A percentile compares a stretch with the other conserved stretches of the same genome.
Evolutionary conservation across 2,797 vertebrate genomes (phyloP).

Genomic region (Craterocephalus amniculus): DNA sequence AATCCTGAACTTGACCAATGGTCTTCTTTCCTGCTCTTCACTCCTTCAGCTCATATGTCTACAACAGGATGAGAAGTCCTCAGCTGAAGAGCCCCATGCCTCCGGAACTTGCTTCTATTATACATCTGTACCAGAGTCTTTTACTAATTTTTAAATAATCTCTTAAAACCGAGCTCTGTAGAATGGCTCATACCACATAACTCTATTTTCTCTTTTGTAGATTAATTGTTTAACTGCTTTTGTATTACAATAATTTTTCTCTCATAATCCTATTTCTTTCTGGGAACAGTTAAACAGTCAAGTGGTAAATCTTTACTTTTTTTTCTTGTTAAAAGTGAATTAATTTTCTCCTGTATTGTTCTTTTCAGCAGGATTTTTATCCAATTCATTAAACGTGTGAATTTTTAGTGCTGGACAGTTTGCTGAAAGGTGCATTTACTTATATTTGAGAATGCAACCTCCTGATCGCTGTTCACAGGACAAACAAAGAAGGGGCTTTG

Average conservation of each 20-base stretch:
- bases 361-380: neutral
- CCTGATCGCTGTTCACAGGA: conserved; percentile 33
- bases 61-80: too few species aligned
- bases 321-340: neutral
- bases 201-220: too few species aligned
- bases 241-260: neutral
- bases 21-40: too few species aligned
- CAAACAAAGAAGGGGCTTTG: conserved; percentile 53
- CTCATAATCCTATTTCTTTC: neutral
- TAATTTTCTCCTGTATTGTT: neutral
- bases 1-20: too few species aligned
- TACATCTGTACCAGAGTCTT: too few species aligned
- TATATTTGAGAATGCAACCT: conserved; percentile 40
- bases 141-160: too few species aligned
- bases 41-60: too few species aligned
- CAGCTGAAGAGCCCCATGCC: too few species aligned
- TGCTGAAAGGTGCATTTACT: conserved; percentile 26
- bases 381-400: neutral
- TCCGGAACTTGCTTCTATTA: too few species aligned
- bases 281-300: neutral
- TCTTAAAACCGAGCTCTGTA: too few species aligned
- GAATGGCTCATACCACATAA: too few species aligned
- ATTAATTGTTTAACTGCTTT: neutral
- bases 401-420: conserved; percentile 6
- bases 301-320: neutral